Percentiles rank a stretch among this genome's conserved stretches.
These are phyloP conservation scores for Dysdera silvatica DNA, from an alignment of 1,140 invertebrate genomes.

Conservation along the genomic window DNA sequence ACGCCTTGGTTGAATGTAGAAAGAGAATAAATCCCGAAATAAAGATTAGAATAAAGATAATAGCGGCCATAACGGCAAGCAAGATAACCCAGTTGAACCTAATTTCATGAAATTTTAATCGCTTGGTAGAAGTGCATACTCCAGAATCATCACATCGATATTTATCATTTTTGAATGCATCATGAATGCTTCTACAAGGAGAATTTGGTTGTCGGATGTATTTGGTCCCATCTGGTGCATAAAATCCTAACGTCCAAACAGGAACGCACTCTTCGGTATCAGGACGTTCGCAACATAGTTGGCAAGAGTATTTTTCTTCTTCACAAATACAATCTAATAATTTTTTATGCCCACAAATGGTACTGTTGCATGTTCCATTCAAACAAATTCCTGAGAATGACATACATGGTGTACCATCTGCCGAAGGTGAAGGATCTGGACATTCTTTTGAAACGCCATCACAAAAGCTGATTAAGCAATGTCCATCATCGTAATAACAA, in stretches of 20 bases:
- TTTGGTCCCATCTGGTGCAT: slow-evolving; percentile 36
- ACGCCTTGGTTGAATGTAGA: too few species aligned
- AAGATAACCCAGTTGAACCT: too few species aligned
- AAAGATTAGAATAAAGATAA: too few species aligned
- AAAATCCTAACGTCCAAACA: background rate
- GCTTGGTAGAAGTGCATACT: too few species aligned
- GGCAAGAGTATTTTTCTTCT: background rate
- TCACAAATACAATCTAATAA: slow-evolving; percentile 4
- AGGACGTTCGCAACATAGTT: slow-evolving; percentile 4
- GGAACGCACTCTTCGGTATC: background rate
- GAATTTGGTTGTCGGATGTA: too few species aligned
- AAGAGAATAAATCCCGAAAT: too few species aligned
- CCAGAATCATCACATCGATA: too few species aligned
- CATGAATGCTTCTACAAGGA: too few species aligned
- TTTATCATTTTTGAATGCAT: too few species aligned
- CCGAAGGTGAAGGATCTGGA: background rate
- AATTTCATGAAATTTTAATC: too few species aligned
- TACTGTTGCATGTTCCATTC: slow-evolving; percentile 8
- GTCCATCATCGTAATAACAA: background rate
- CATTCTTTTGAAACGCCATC: background rate
- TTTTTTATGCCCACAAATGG: background rate
- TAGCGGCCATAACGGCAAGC: too few species aligned
- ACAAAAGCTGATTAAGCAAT: slow-evolving; percentile 1
- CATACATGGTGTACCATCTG: background rate
- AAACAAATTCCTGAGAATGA: slow-evolving; percentile 5